phyloP scores from a whole-genome alignment of 2,888 invertebrate species.

The Dasypolia templi region DNA sequence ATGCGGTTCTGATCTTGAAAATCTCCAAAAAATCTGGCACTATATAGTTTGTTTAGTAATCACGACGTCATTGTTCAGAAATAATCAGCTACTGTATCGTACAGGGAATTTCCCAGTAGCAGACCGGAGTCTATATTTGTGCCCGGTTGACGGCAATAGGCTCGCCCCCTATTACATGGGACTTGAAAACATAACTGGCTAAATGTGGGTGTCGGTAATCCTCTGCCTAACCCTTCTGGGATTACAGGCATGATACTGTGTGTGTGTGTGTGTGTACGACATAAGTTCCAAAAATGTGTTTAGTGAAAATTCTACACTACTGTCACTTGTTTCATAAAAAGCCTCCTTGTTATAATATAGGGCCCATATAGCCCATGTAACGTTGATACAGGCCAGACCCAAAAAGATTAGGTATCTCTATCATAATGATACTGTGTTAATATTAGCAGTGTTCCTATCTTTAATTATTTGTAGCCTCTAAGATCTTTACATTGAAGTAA shows the following conservation, averaged over 20 bases:
- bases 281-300: background rate
- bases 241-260: too few species aligned
- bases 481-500: background rate
- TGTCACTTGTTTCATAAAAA: background rate
- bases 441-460: slow-evolving; percentile 22
- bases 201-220: too few species aligned
- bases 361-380: background rate
- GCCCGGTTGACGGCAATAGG: too few species aligned
- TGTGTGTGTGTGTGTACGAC: too few species aligned
- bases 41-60: slow-evolving; percentile 16
- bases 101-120: too few species aligned
- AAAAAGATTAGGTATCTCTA: slow-evolving; percentile 37
- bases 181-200: too few species aligned
- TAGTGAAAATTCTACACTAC: slow-evolving; percentile 15
- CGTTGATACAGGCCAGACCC: slow-evolving; percentile 11
- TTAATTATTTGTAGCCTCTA: slow-evolving; percentile 9
- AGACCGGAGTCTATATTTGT: too few species aligned
- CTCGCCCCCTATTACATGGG: too few species aligned
- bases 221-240: too few species aligned
- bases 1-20: background rate
- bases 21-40: background rate
- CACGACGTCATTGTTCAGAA: background rate
- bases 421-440: slow-evolving; percentile 18
- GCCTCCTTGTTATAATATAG: slow-evolving; percentile 12
- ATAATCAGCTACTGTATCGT: slow-evolving; percentile 9